Percentiles rank a stretch among this genome's conserved stretches.
Evolutionary conservation across 2,888 invertebrate genomes (phyloP).

Genomic region (Vanessa cardui): DNA sequence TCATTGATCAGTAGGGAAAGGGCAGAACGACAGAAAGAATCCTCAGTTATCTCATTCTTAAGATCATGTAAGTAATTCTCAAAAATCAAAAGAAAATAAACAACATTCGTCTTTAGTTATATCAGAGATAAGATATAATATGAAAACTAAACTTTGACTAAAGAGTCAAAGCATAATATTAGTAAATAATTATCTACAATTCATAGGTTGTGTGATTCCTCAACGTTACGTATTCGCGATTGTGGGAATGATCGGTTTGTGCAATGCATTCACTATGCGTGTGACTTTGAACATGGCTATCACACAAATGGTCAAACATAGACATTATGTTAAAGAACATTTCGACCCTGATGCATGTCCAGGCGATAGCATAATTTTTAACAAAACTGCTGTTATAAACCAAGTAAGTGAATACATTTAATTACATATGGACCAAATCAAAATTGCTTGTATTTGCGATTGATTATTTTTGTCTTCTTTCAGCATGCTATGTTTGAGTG

Average conservation of each 20-base stretch:
- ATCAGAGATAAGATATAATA: too few species aligned
- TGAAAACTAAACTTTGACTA: too few species aligned
- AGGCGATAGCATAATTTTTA: conserved; percentile 47
- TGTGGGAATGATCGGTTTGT: conserved; percentile 87
- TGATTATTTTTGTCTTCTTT: conserved; percentile 20
- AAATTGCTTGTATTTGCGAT: background rate
- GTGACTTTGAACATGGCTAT: conserved; percentile 87
- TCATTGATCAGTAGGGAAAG: background rate
- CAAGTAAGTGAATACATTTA: too few species aligned
- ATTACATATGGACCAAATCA: background rate
- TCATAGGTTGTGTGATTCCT: conserved; percentile 65
- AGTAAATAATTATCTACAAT: background rate
- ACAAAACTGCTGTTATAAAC: conserved; percentile 21
- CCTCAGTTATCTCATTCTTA: conserved; percentile 3
- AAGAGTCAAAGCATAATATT: too few species aligned
- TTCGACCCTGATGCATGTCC: conserved; percentile 70
- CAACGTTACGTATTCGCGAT: conserved; percentile 87
- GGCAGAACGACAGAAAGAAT: background rate
- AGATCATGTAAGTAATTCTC: conserved; percentile 21
- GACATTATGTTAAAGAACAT: conserved; percentile 58
- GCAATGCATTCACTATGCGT: conserved; percentile 89
- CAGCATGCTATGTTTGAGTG: conserved; percentile 74
- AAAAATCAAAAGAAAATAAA: too few species aligned
- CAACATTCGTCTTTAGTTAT: too few species aligned
- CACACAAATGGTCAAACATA: conserved; percentile 84